Conservation (phyloP, 1,140 invertebrate species). For the Babylonia areolata region DNA sequence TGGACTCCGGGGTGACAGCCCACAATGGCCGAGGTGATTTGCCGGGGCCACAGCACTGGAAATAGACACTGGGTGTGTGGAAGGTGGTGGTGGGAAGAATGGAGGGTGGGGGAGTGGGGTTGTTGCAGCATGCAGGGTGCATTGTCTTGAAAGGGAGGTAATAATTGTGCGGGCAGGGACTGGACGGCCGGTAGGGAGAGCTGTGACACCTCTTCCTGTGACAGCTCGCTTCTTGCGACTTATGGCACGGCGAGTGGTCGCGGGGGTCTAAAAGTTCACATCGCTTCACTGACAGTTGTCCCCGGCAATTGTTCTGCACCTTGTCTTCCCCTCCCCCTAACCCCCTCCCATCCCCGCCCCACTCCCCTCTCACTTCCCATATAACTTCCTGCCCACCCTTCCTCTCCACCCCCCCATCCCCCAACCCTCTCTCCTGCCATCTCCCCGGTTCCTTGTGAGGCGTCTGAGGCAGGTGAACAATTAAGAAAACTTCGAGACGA, state of each 20-base stretch:
- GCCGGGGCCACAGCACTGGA: neutral
- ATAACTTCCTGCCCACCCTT: neutral
- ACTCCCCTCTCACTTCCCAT: neutral
- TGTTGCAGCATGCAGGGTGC: neutral
- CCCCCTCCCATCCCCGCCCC: neutral
- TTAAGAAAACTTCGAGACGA: neutral
- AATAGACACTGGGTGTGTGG: neutral
- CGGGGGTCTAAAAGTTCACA: neutral
- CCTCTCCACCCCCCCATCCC: neutral
- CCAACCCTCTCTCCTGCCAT: no score
- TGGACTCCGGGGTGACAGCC: neutral
- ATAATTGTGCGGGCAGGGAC: neutral
- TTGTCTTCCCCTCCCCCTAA: neutral
- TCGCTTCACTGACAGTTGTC: neutral
- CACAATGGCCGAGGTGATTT: neutral
- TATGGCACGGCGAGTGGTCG: neutral
- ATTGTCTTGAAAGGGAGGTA: conserved; percentile 11
- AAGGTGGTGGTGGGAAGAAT: no score
- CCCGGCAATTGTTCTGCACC: neutral
- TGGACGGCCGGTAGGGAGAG: neutral
- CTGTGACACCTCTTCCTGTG: neutral
- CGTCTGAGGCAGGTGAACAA: neutral
- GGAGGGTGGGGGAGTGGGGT: neutral
- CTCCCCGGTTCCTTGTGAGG: neutral
- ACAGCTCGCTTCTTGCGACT: neutral